phyloP scores from a whole-genome alignment of 1,140 invertebrate genomes.

The Pseudoatta argentina region DNA sequence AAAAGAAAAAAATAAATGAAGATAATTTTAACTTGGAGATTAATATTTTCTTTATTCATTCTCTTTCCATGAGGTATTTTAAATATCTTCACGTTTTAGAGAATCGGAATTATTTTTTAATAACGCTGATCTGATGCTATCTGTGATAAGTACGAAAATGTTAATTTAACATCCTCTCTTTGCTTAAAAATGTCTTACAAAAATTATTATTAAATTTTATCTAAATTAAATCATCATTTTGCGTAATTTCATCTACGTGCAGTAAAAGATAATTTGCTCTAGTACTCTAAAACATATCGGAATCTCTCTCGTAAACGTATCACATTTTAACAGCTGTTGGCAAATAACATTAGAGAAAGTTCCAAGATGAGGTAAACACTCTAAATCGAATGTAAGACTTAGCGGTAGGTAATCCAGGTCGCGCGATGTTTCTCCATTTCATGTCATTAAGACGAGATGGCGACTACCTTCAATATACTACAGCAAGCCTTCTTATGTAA shows the following conservation, averaged over 20 bases:
- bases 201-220: conserved; percentile 29
- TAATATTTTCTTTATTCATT: background rate
- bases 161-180: background rate
- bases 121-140: background rate
- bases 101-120: background rate
- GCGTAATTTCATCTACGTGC: background rate
- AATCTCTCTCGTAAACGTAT: background rate
- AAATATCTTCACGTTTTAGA: background rate
- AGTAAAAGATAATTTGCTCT: background rate
- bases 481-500: background rate
- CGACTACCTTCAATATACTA: conserved; percentile 30
- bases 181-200: background rate
- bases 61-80: background rate
- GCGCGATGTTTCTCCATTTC: background rate
- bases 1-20: background rate
- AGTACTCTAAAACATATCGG: background rate
- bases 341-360: conserved; percentile 29
- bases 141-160: background rate
- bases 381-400: conserved; percentile 7
- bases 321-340: conserved; percentile 45
- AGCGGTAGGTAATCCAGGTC: conserved; percentile 44
- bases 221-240: background rate
- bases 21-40: background rate
- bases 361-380: conserved; percentile 8
- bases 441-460: conserved; percentile 53